Evolutionary conservation across 2,888 invertebrate genomes (phyloP).

Genomic region (Strigamia crassipes): DNA sequence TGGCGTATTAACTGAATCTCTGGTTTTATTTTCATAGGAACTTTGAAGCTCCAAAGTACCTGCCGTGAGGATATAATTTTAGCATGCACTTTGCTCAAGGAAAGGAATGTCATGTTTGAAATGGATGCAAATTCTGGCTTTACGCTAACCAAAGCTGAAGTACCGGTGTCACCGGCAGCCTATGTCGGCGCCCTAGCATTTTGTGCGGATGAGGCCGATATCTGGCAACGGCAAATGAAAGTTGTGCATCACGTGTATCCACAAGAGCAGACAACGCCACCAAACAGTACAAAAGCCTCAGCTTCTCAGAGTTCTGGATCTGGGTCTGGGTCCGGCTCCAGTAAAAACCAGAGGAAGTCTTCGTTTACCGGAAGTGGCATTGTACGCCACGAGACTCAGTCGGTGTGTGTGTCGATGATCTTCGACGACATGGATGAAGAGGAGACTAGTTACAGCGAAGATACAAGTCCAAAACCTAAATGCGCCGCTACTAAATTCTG

Average conservation of each 20-base stretch:
- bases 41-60: constrained; percentile 67
- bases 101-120: constrained; percentile 61
- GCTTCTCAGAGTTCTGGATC: constrained; percentile 7
- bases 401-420: constrained; percentile 50
- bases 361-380: not conserved
- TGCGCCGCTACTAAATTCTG: constrained; percentile 47
- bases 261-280: not conserved
- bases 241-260: constrained; percentile 52
- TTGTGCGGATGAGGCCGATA: constrained; percentile 64
- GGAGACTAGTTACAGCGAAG: constrained; percentile 14
- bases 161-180: constrained; percentile 68
- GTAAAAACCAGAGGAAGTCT: not conserved
- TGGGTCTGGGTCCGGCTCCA: not conserved
- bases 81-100: constrained; percentile 66
- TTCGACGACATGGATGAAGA: constrained; percentile 50
- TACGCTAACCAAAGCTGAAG: constrained; percentile 66
- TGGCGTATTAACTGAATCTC: too few species aligned
- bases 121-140: constrained; percentile 64
- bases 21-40: constrained; percentile 57
- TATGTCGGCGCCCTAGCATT: constrained; percentile 69
- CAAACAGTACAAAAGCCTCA: constrained; percentile 4
- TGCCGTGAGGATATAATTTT: constrained; percentile 70
- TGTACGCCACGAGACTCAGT: constrained; percentile 32
- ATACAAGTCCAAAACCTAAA: not conserved
- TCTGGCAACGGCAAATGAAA: constrained; percentile 59